These are phyloP conservation scores for Protobothrops mucrosquamatus DNA, from an alignment of 2,113 vertebrate genomes.

Conservation along the genomic window DNA sequence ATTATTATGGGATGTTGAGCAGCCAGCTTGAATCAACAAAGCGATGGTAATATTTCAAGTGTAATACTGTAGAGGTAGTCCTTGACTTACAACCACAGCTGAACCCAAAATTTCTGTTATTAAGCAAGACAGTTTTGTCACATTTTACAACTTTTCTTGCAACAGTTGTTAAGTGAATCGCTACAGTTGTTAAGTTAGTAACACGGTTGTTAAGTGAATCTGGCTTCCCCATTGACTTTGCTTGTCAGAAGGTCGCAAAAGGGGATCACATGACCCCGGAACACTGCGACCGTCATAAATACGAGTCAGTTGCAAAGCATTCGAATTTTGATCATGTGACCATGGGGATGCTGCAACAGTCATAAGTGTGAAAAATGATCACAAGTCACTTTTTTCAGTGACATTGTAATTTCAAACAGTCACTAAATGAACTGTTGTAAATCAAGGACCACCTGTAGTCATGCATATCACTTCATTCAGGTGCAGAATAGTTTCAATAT, in stretches of 20 bases:
- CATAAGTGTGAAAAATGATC: background rate
- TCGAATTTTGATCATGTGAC: background rate
- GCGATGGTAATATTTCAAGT: no score
- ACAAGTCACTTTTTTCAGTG: background rate
- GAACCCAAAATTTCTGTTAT: background rate
- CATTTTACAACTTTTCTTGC: background rate
- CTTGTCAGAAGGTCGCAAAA: background rate
- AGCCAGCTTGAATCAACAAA: background rate
- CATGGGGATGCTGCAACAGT: background rate
- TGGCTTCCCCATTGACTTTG: background rate
- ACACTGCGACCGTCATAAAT: background rate
- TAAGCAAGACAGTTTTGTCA: background rate
- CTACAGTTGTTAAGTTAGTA: background rate
- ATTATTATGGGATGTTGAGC: background rate
- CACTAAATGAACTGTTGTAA: background rate
- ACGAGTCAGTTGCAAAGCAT: background rate
- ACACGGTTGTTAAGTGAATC: background rate
- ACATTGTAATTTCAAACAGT: background rate
- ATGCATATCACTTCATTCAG: background rate
- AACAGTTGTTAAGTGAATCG: background rate
- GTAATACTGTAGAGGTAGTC: background rate
- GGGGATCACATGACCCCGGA: background rate
- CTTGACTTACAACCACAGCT: background rate
- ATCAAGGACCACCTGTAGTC: background rate
- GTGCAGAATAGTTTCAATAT: background rate